These are phyloP conservation scores for Recurvirostra avosetta DNA, from an alignment of 2,113 vertebrate genomes.

Conservation along the genomic window DNA sequence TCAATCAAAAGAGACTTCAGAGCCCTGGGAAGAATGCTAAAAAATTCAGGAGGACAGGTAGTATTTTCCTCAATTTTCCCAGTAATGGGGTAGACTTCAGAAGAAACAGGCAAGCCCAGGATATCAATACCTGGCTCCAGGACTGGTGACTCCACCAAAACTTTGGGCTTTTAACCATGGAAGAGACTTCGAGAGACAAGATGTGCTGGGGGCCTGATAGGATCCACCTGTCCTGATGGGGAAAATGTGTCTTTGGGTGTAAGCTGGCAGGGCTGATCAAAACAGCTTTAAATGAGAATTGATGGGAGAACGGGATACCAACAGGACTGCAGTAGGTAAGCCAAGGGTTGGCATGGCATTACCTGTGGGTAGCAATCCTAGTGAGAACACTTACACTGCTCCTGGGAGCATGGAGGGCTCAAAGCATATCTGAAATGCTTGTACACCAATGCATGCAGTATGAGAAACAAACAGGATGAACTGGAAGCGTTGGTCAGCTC, in stretches of 20 bases:
- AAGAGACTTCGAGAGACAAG: background rate
- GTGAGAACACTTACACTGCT: background rate
- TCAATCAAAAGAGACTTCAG: background rate
- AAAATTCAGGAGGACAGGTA: background rate
- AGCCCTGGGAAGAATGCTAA: background rate
- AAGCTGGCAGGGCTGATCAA: background rate
- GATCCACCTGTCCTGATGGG: background rate
- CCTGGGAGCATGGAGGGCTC: background rate
- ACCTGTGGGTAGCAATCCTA: background rate
- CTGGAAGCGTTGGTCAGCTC: background rate
- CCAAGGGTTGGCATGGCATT: background rate
- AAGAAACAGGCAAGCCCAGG: background rate
- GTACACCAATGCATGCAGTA: background rate
- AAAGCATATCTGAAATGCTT: background rate
- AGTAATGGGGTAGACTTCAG: background rate
- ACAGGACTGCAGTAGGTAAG: background rate
- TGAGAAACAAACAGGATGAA: background rate
- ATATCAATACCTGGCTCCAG: background rate
- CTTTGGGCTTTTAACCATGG: background rate
- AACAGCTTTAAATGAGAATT: background rate
- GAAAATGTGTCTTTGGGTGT: background rate
- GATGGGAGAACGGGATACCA: background rate
- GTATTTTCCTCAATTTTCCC: background rate
- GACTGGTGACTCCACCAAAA: background rate
- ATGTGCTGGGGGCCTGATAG: background rate